Evolutionary conservation across 2,797 vertebrate genomes (phyloP).

Genomic region (Rhodeus uyekii): DNA sequence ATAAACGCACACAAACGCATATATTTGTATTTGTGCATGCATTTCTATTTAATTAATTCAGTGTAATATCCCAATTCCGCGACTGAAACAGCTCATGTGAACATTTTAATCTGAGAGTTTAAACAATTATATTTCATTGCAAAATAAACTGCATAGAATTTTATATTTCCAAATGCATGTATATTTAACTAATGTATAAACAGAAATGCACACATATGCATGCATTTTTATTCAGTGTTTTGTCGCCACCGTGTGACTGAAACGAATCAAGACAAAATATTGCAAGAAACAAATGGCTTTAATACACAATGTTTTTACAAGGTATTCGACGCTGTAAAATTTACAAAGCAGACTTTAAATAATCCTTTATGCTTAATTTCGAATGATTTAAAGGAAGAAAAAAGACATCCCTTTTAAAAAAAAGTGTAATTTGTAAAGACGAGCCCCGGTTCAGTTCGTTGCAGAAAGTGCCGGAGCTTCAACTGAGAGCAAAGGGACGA

Average conservation of each 20-base stretch:
- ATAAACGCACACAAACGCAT: no score
- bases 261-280: constrained; percentile 21
- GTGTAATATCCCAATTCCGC: no score
- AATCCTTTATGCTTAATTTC: constrained; percentile 64
- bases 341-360: constrained; percentile 80
- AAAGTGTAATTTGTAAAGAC: constrained; percentile 51
- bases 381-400: constrained; percentile 64
- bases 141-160: no score
- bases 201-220: no score
- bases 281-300: constrained; percentile 77
- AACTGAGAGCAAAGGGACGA: constrained; percentile 56
- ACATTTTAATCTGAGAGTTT: no score
- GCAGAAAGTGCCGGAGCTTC: constrained; percentile 54
- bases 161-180: no score
- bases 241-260: not conserved
- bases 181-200: no score
- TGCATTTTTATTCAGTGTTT: not conserved
- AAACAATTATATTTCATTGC: no score
- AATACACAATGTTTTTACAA: constrained; percentile 78
- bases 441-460: constrained; percentile 60
- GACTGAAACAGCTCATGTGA: no score
- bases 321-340: constrained; percentile 69
- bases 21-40: no score
- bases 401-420: constrained; percentile 62
- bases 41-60: no score